Evolutionary conservation across 2,797 vertebrate species (phyloP).

Genomic region (Anabas testudineus): DNA sequence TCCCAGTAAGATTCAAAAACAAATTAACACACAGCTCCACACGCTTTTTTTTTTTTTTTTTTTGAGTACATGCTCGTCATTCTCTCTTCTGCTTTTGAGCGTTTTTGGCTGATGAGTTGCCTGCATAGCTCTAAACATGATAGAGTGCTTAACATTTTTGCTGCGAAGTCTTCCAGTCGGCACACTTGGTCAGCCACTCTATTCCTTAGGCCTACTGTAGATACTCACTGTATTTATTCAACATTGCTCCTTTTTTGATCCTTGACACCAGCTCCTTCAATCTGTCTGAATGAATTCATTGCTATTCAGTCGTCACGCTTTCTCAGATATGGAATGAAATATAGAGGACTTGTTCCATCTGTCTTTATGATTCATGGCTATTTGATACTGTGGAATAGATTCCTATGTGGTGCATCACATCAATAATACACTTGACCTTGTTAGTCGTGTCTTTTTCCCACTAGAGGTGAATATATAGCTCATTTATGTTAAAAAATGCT

Average conservation of each 20-base stretch:
- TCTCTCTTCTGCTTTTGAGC: slow-evolving; percentile 14
- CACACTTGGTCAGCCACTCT: slow-evolving; percentile 10
- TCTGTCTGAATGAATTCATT: slow-evolving; percentile 64
- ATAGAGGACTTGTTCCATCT: slow-evolving; percentile 59
- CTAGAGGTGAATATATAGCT: slow-evolving; percentile 8
- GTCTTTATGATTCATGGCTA: slow-evolving; percentile 58
- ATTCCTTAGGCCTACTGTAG: slow-evolving; percentile 1
- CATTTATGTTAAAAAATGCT: slow-evolving; percentile 16
- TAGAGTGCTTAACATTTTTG: not conserved
- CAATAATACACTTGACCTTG: slow-evolving; percentile 60
- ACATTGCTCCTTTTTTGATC: slow-evolving; percentile 49
- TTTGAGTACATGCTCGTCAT: slow-evolving; percentile 29
- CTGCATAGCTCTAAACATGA: slow-evolving; percentile 12
- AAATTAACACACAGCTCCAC: not conserved
- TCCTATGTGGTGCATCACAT: slow-evolving; percentile 20
- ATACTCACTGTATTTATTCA: slow-evolving; percentile 51
- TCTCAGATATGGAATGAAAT: slow-evolving; percentile 60
- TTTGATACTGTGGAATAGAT: slow-evolving; percentile 45
- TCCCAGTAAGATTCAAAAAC: slow-evolving; percentile 4
- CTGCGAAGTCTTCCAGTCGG: not conserved
- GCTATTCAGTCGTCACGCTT: slow-evolving; percentile 57
- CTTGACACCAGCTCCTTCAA: slow-evolving; percentile 59
- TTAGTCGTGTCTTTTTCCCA: slow-evolving; percentile 16
- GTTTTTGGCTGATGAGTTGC: slow-evolving; percentile 1
- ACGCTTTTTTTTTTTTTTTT: too few relatives aligned